Evolutionary conservation across 2,888 invertebrate species (phyloP).

Genomic region (Clepsis dumicolana): DNA sequence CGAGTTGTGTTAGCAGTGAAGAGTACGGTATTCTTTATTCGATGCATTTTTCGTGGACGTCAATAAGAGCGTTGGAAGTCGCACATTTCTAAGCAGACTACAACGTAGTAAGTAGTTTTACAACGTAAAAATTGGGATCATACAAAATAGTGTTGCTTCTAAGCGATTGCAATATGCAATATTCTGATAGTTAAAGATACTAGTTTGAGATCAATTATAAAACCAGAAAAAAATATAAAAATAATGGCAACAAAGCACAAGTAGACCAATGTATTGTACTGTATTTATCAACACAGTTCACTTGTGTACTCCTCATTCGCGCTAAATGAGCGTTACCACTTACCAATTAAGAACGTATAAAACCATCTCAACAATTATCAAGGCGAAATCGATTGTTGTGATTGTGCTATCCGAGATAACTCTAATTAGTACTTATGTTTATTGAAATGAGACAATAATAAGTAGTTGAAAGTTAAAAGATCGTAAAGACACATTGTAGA

Average conservation of each 20-base stretch:
- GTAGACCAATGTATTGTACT: neutral
- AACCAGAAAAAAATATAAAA: neutral
- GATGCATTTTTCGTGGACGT: neutral
- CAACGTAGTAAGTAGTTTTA: too few species aligned
- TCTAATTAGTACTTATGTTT: conserved; percentile 50
- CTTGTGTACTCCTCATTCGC: conserved; percentile 5
- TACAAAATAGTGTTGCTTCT: too few species aligned
- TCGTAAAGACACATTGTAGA: conserved; percentile 42
- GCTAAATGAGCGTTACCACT: conserved; percentile 48
- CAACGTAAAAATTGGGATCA: too few species aligned
- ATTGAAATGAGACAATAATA: conserved; percentile 50
- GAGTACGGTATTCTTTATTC: too few species aligned
- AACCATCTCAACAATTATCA: conserved; percentile 56
- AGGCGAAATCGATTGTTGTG: conserved; percentile 58
- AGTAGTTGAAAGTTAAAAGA: conserved; percentile 42
- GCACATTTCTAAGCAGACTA: too few species aligned
- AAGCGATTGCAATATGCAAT: too few species aligned
- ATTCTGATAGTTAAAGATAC: neutral
- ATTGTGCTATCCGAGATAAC: conserved; percentile 43
- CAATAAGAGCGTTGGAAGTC: too few species aligned
- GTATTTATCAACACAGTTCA: conserved; percentile 1
- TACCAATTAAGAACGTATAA: conserved; percentile 59
- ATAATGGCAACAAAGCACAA: neutral
- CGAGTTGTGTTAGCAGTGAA: too few species aligned
- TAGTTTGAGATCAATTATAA: too few species aligned